Conservation (phyloP, 2,113 vertebrate species). For the Grus americana region DNA sequence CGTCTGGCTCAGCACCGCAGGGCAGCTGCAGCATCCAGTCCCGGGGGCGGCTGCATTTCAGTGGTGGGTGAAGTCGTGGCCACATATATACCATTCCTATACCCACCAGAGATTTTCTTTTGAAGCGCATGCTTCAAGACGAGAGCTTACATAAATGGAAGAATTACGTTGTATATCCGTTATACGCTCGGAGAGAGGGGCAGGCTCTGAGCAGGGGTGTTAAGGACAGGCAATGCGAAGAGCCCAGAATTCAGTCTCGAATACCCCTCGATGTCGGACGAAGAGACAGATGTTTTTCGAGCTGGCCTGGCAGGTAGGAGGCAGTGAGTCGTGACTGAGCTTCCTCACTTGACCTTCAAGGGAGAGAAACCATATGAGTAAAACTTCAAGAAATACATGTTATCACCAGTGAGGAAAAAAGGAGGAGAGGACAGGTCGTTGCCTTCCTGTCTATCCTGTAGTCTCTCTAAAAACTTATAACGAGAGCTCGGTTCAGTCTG, state of each 20-base stretch:
- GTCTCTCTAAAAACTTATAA: not conserved
- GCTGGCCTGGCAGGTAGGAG: not conserved
- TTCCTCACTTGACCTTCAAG: not conserved
- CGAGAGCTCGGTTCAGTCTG: not conserved
- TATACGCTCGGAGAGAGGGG: rapidly evolving
- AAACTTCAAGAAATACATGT: not conserved
- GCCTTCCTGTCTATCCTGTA: not conserved
- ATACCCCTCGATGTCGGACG: rapidly evolving
- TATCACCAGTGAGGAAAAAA: not conserved
- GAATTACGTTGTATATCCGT: rapidly evolving
- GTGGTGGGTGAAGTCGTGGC: not conserved
- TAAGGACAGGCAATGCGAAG: not conserved
- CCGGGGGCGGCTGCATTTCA: rapidly evolving
- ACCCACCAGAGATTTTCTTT: not conserved
- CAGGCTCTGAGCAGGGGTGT: rapidly evolving
- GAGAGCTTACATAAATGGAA: not conserved
- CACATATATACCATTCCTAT: rapidly evolving
- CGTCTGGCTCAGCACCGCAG: rapidly evolving
- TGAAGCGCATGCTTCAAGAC: not conserved
- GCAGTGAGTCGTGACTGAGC: not conserved
- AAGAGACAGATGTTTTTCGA: not conserved
- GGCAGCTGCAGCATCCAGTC: not conserved
- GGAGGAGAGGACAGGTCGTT: not conserved
- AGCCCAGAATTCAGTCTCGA: not conserved
- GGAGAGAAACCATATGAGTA: not conserved